A percentile compares a stretch with the other conserved stretches of the same genome.
These are phyloP conservation scores for Steatocranus sp. DNA, from an alignment of 2,797 vertebrate species.

Conservation along the genomic window DNA sequence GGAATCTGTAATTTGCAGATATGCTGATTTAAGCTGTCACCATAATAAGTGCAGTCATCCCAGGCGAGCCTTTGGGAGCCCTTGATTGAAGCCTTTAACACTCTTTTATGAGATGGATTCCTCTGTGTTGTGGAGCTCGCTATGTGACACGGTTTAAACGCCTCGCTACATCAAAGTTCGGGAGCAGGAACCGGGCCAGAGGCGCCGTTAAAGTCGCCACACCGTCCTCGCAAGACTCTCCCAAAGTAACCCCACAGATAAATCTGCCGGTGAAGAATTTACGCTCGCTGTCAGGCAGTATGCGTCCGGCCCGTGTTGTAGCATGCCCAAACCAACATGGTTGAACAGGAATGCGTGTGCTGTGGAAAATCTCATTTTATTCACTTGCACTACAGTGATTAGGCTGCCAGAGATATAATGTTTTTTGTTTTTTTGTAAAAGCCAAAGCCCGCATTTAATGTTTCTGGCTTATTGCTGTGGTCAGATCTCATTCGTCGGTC, in stretches of 20 bases:
- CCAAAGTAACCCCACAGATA: constrained; percentile 60
- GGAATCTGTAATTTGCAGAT: constrained; percentile 74
- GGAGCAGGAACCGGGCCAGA: constrained; percentile 45
- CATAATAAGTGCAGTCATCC: constrained; percentile 67
- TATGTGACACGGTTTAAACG: constrained; percentile 56
- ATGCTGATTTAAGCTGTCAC: constrained; percentile 73
- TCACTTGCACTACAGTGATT: constrained; percentile 37
- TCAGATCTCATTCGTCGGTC: constrained; percentile 4
- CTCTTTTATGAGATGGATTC: constrained; percentile 67
- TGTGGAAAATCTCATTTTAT: constrained; percentile 60
- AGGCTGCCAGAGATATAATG: constrained; percentile 20
- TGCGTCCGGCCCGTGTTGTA: constrained; percentile 55
- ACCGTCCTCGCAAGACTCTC: constrained; percentile 35
- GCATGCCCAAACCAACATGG: constrained; percentile 69
- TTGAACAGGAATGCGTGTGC: constrained; percentile 53
- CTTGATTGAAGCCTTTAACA: constrained; percentile 72
- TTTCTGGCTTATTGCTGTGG: constrained; percentile 50
- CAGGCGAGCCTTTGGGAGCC: constrained; percentile 44
- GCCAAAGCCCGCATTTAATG: constrained; percentile 38
- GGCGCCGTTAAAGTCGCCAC: constrained; percentile 35
- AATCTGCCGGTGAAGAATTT: constrained; percentile 68
- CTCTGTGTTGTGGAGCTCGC: constrained; percentile 47
- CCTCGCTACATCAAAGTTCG: constrained; percentile 61
- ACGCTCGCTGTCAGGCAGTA: constrained; percentile 41
- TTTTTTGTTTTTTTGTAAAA: constrained; percentile 6